Evolutionary conservation across 2,113 vertebrate species (phyloP), one percentile per base, ranked within the genome.

Genomic region (Condylura cristata): DNA sequence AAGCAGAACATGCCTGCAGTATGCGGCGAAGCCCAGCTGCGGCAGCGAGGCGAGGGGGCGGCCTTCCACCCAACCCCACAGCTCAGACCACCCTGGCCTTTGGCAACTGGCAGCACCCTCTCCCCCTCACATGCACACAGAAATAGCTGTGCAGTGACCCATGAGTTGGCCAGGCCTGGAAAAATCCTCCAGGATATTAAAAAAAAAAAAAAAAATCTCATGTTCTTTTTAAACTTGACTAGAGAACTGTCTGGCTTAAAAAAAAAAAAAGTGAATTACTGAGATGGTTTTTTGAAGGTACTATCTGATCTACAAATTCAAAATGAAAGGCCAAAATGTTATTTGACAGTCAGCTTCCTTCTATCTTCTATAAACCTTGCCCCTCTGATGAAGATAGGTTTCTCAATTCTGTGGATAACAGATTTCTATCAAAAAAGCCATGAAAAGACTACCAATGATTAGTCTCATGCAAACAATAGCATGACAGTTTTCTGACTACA

Each of bases 111-210:
- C 22, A 17, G 12, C 5, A 8, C 37, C 34, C 37, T 26, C 83
- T 34, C 87, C 80, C 81, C 74, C 44, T 85, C 7, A 32, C 44
- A 51, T 14, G 74, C 90, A 68, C 2, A 65, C 90, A 93, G 82
- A 96, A 93, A 97, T 90, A 97, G 94, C 94, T 75, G 88, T 95
- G 94, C 95, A 90, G 10, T 94, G 96, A 96, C 93, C 95, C 88
- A 78, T 12, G 26, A 65, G 68, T 34, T 58, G 61, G 70, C 88
- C 26, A 39, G 85, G 94, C 60, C 81, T 89, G 91, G 97, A 97
- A 95, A 95, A 96, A 85, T 90, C 92, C 88, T 97, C 82, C 82
- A 82, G 90, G 97, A 97, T 85, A 96, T 93, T 97, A 51, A 3
- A 93, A 88, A 51, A 91, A 94, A 93, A 96, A 51, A 3, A 93